phyloP scores from a whole-genome alignment of 2,888 invertebrate genomes.

The Drosophila merina region DNA sequence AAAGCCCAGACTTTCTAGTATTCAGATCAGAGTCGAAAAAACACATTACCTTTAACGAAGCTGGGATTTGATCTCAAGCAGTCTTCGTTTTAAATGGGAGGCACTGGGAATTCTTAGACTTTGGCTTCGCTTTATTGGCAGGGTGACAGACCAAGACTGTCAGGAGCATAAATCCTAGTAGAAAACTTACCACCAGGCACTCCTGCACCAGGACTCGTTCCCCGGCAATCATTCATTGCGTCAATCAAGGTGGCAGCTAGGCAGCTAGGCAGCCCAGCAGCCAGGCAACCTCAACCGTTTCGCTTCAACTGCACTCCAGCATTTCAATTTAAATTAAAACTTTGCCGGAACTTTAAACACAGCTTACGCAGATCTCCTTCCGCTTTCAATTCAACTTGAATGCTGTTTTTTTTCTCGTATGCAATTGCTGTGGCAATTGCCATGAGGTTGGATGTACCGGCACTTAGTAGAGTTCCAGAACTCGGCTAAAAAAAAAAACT shows the following conservation, averaged over 20 bases:
- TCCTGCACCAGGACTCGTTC: constrained; percentile 9
- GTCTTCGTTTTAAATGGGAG: not conserved
- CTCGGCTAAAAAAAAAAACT: constrained; percentile 30
- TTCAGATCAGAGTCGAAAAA: not conserved
- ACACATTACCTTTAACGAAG: not conserved
- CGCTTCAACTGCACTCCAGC: constrained; percentile 57
- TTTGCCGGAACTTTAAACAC: constrained; percentile 66
- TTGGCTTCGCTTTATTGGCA: constrained; percentile 21
- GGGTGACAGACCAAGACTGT: constrained; percentile 12
- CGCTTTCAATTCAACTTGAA: not conserved
- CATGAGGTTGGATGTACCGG: constrained; percentile 4
- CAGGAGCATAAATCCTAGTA: constrained; percentile 22
- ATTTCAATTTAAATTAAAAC: constrained; percentile 79
- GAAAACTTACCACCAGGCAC: constrained; percentile 2
- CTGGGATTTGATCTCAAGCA: not conserved
- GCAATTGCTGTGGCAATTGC: constrained; percentile 1
- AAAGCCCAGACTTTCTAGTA: no score
- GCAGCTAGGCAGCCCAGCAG: constrained; percentile 21
- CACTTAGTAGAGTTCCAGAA: constrained; percentile 53
- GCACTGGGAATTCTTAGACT: constrained; percentile 3
- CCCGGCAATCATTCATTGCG: constrained; percentile 68
- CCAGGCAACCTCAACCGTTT: constrained; percentile 34
- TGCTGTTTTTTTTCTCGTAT: not conserved
- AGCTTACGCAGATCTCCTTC: constrained; percentile 34
- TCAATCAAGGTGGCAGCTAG: constrained; percentile 65